These are phyloP conservation scores for Gobio occitaniae DNA, from an alignment of 2,797 vertebrate genomes.

Conservation along the genomic window DNA sequence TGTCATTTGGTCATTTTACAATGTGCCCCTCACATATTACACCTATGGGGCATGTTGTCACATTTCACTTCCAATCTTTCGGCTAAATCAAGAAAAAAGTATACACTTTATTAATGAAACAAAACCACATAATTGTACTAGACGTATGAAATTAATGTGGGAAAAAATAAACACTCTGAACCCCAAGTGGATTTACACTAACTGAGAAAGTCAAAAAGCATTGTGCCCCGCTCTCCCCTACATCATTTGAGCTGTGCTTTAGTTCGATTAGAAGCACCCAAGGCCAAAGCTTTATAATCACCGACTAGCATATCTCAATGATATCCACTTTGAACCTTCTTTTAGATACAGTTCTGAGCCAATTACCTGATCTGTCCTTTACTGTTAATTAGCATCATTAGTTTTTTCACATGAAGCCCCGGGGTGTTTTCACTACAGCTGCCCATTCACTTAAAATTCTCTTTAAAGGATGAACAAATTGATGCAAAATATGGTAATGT, in stretches of 20 bases:
- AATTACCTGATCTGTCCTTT: constrained; percentile 23
- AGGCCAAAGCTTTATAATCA: constrained; percentile 25
- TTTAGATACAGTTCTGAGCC: not conserved
- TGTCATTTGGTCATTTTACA: too few species aligned
- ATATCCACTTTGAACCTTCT: constrained; percentile 21
- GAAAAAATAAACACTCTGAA: too few species aligned
- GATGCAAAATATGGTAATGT: constrained; percentile 11
- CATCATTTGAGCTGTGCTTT: constrained; percentile 10
- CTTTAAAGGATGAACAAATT: constrained; percentile 13
- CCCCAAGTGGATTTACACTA: too few species aligned
- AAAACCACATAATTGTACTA: too few species aligned
- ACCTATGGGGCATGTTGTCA: too few species aligned
- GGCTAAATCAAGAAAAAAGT: too few species aligned
- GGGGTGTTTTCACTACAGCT: constrained; percentile 21
- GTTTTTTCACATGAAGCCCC: constrained; percentile 9
- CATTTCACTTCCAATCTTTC: too few species aligned
- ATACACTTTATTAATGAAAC: too few species aligned
- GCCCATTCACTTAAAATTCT: constrained; percentile 18
- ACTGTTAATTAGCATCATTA: constrained; percentile 38
- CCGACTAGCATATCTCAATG: constrained; percentile 22
- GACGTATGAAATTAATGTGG: too few species aligned
- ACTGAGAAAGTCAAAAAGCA: too few species aligned
- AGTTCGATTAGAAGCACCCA: constrained; percentile 24
- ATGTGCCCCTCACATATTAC: too few species aligned
- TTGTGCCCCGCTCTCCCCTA: too few species aligned